A percentile compares a stretch with the other conserved stretches of the same genome.
Conservation (phyloP, 2,888 invertebrate genomes). For the Chloroclysta siterata region DNA sequence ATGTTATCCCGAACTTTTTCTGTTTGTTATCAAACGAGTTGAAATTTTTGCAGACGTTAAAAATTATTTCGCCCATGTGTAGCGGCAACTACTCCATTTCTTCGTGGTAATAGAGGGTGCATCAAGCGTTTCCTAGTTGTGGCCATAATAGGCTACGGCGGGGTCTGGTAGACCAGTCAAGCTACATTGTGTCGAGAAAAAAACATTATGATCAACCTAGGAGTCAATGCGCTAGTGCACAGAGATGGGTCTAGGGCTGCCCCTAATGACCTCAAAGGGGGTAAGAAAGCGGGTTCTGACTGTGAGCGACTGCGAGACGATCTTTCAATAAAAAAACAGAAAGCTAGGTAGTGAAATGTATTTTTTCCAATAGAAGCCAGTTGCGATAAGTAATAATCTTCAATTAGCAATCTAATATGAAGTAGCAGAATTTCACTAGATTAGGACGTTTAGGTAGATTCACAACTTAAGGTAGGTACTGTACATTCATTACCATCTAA, state of each 20-base stretch:
- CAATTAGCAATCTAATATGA: no score
- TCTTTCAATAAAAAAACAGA: slow-evolving; percentile 27
- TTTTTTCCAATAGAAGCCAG: no score
- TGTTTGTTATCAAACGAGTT: not conserved
- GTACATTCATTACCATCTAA: no score
- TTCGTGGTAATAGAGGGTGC: slow-evolving; percentile 71
- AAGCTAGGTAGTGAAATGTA: not conserved
- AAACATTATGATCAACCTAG: slow-evolving; percentile 52
- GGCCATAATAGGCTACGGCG: slow-evolving; percentile 58
- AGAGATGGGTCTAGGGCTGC: slow-evolving; percentile 8
- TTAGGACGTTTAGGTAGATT: no score
- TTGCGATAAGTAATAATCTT: no score
- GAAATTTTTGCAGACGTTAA: slow-evolving; percentile 10
- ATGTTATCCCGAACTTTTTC: not conserved
- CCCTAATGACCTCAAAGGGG: not conserved
- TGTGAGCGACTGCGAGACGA: slow-evolving; percentile 10
- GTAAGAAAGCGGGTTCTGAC: not conserved
- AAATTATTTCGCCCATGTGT: slow-evolving; percentile 23
- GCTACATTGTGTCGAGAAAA: slow-evolving; percentile 50
- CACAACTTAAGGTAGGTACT: no score
- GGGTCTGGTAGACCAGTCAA: slow-evolving; percentile 48
- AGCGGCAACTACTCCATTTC: slow-evolving; percentile 62
- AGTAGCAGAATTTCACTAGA: no score
- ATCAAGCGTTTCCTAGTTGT: slow-evolving; percentile 63
- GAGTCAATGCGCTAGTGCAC: slow-evolving; percentile 36